phyloP scores from a whole-genome alignment of 1,140 invertebrate species.

The Pentalonia nigronervosa region DNA sequence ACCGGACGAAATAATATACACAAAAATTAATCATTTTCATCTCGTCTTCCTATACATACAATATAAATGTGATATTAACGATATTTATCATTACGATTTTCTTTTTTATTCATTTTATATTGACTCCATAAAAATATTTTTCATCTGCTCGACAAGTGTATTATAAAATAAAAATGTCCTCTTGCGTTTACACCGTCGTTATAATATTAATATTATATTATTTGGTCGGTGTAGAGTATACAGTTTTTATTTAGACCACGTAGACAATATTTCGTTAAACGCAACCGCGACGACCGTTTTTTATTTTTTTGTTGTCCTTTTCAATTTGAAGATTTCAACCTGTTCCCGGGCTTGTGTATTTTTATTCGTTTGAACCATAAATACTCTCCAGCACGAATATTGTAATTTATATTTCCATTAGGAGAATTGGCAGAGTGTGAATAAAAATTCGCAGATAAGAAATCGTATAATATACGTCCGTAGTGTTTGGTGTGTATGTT shows the following conservation, averaged over 20 bases:
- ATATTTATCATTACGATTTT: slow-evolving; percentile 1
- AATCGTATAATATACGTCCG: background rate
- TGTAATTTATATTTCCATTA: slow-evolving; percentile 47
- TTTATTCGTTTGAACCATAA: background rate
- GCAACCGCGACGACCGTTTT: background rate
- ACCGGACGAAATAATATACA: background rate
- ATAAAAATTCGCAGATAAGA: slow-evolving; percentile 30
- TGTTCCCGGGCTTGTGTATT: too few species aligned
- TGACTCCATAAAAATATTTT: background rate
- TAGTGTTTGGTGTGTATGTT: background rate
- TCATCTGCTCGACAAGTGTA: background rate
- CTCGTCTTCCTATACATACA: too few species aligned
- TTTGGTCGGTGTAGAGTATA: background rate
- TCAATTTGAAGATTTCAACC: background rate
- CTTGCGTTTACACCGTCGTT: background rate
- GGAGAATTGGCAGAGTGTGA: background rate
- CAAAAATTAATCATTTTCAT: slow-evolving; percentile 1
- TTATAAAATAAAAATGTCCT: background rate
- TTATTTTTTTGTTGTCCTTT: background rate
- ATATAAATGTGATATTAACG: background rate
- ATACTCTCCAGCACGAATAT: background rate
- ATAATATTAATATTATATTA: background rate
- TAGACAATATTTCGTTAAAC: slow-evolving; percentile 23
- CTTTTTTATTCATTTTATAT: background rate
- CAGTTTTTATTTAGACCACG: slow-evolving; percentile 15